Evolutionary conservation across 2,888 invertebrate species (phyloP).

Genomic region (Pocota personata): DNA sequence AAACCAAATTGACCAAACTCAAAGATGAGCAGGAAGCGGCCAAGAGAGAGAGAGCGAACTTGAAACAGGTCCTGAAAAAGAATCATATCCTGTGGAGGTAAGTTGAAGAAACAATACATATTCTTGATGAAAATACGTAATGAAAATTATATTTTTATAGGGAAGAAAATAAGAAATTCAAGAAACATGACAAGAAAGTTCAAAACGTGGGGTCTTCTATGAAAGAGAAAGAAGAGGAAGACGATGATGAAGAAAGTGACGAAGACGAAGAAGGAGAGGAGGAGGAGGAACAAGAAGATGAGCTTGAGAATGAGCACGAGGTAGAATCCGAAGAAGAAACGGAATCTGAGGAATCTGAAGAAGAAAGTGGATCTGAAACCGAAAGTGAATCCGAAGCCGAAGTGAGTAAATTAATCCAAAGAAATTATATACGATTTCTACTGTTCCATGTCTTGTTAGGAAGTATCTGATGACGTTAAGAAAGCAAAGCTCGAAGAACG

Average conservation of each 20-base stretch:
- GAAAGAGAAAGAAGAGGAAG: constrained; percentile 90
- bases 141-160: constrained; percentile 78
- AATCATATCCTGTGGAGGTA: constrained; percentile 90
- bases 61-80: constrained; percentile 92
- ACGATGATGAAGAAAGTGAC: constrained; percentile 87
- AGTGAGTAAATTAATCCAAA: constrained; percentile 63
- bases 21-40: constrained; percentile 89
- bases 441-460: constrained; percentile 81
- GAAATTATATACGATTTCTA: background rate
- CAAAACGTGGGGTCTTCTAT: constrained; percentile 95
- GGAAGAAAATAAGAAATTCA: constrained; percentile 92
- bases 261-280: constrained; percentile 84
- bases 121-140: background rate
- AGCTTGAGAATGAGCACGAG: constrained; percentile 81
- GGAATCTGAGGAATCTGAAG: constrained; percentile 83
- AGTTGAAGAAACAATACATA: constrained; percentile 46
- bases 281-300: constrained; percentile 82
- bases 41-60: constrained; percentile 89
- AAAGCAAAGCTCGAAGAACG: constrained; percentile 87
- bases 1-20: constrained; percentile 83
- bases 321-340: constrained; percentile 79
- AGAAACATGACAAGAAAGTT: constrained; percentile 92
- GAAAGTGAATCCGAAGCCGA: constrained; percentile 79
- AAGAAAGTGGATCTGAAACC: constrained; percentile 86
- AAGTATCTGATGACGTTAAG: constrained; percentile 87